Base-by-base conservation (phyloP, 1,140 invertebrate genomes). In the Caenorhabditis inopinata region DNA sequence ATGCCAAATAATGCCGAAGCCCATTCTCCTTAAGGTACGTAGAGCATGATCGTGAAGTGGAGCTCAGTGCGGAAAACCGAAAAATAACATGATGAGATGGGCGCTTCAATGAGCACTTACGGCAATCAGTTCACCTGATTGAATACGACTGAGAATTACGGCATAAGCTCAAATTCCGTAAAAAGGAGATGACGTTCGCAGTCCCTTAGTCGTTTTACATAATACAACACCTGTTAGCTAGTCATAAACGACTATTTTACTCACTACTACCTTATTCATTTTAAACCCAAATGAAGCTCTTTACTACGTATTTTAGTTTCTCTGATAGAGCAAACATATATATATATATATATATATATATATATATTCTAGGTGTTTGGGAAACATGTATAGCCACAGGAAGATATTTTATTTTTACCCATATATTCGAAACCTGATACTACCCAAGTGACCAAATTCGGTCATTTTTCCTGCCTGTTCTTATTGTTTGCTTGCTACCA, bases 361-460 rank as follows among this genome's bases (percentile, higher is more conserved):
- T 68, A 58, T 25, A 14, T 51, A 32, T 42, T 68, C 58, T 38
- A 68, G 58, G 58, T 68, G 58, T 68, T 68, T 68, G 58, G 58
- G 58, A 68, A 68, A 68, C 58, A 68, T 68, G 38, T 68, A 58
- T 29, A 58, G 21, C 49, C 5, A 5, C 21, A 62, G 53, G 23
- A 68, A 68, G 58, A 68, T 32, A 25, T 14, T 68, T 68, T 32
- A n/a, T 29, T 58, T 58, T 29, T 58, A 51, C 49, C 49, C 21
- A 48, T 51, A 25, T 58, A 29, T 68, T 68, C 32, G 58, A 68
- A 68, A 68, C 32, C 32, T 68, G 58, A 68, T 32, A 68, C 58
- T 32, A 38, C 58, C 1, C 48, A 7, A 51, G 27, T n/a, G n/a
- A 58, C 53, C 53, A 58, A 58, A 68, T 38, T 68, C 38, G 58